A percentile compares a stretch with the other conserved stretches of the same genome.
Conservation (phyloP, 1,140 invertebrate species). For the Ptiloglossa arizonensis region DNA sequence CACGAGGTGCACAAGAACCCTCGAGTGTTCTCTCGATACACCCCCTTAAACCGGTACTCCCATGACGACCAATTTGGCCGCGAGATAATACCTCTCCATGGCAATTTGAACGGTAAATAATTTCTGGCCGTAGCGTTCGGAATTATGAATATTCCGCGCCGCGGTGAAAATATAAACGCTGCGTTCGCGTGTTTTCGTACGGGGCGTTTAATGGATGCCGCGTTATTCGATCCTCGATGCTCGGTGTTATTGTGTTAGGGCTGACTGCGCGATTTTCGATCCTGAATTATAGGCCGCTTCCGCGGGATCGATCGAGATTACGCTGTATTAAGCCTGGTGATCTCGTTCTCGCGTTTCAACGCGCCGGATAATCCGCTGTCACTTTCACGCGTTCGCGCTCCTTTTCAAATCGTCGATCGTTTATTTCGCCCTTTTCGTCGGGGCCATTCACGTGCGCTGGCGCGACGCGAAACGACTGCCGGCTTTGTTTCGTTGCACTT, state of each 20-base stretch:
- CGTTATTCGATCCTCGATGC: background rate
- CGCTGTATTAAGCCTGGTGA: background rate
- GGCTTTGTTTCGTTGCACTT: no score
- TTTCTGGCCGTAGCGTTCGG: background rate
- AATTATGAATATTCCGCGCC: conserved; percentile 11
- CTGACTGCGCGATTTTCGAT: conserved; percentile 32
- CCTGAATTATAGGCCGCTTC: conserved; percentile 19
- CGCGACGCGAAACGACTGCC: no score
- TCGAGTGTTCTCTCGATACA: conserved; percentile 19
- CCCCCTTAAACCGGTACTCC: conserved; percentile 26
- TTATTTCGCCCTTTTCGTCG: background rate
- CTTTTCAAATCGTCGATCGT: background rate
- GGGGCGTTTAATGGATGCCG: conserved; percentile 16
- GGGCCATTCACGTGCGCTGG: background rate
- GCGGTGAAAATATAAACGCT: conserved; percentile 34
- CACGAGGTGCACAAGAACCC: conserved; percentile 16
- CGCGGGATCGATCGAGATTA: conserved; percentile 28
- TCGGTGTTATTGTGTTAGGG: conserved; percentile 10
- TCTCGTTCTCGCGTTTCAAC: conserved; percentile 10
- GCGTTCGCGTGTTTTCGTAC: conserved; percentile 20
- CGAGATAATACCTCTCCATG: conserved; percentile 20
- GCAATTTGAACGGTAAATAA: conserved; percentile 32
- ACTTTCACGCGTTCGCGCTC: conserved; percentile 3
- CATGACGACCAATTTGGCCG: conserved; percentile 32
- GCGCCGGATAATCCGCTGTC: conserved; percentile 10